Evolutionary conservation across 2,888 invertebrate species (phyloP).

Genomic region (Drosophila dives): DNA sequence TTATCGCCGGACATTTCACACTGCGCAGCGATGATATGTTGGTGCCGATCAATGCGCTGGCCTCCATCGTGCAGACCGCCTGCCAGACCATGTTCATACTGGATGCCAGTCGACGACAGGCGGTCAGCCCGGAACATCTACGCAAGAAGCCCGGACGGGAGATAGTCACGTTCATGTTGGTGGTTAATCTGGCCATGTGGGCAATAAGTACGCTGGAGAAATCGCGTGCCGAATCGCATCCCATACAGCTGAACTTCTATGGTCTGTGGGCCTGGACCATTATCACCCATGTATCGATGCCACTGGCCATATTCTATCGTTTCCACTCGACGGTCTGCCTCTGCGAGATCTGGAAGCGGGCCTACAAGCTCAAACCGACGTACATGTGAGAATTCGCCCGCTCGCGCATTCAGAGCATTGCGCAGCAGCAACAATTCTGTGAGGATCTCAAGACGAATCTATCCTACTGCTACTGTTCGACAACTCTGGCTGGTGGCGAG

Average conservation of each 20-base stretch:
- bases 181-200: constrained; percentile 97
- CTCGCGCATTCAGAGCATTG: constrained; percentile 84
- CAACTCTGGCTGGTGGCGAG: constrained; percentile 81
- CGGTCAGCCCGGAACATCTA: constrained; percentile 92
- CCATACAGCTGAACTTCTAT: constrained; percentile 95
- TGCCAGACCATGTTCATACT: constrained; percentile 96
- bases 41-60: constrained; percentile 92
- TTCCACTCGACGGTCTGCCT: constrained; percentile 98
- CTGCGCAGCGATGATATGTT: constrained; percentile 92
- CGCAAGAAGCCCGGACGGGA: constrained; percentile 96
- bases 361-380: constrained; percentile 95
- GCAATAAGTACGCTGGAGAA: constrained; percentile 97
- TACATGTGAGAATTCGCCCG: constrained; percentile 89
- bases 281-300: constrained; percentile 97
- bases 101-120: constrained; percentile 94
- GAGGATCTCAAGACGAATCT: constrained; percentile 83
- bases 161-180: constrained; percentile 95
- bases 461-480: constrained; percentile 83
- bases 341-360: constrained; percentile 98
- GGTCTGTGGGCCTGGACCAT: constrained; percentile 98
- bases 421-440: constrained; percentile 84
- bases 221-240: constrained; percentile 95
- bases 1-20: constrained; percentile 96
- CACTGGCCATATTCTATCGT: constrained; percentile 95
- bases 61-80: constrained; percentile 94